These are phyloP conservation scores for Creontiades dilutus DNA, from an alignment of 2,888 invertebrate species.

Conservation along the genomic window DNA sequence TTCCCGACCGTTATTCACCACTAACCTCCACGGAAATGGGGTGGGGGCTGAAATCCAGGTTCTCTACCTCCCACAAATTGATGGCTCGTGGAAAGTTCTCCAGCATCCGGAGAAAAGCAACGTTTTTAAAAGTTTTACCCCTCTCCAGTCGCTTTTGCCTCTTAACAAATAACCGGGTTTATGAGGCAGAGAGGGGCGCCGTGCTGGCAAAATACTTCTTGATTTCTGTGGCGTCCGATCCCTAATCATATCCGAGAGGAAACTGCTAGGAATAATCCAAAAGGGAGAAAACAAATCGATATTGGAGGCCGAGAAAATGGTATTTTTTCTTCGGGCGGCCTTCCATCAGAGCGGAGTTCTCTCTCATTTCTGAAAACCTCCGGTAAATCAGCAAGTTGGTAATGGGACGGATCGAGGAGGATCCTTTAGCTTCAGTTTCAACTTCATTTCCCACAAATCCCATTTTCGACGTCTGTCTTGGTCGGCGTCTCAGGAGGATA, in stretches of 20 bases:
- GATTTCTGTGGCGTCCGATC: background rate
- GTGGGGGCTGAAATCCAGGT: background rate
- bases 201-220: background rate
- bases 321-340: background rate
- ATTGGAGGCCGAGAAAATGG: background rate
- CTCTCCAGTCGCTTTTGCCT: background rate
- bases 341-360: background rate
- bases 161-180: constrained; percentile 19
- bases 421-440: constrained; percentile 19
- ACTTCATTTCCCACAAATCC: constrained; percentile 34
- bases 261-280: background rate
- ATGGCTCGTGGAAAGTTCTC: background rate
- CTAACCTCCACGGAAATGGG: background rate
- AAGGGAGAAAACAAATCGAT: background rate
- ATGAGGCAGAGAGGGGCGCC: constrained; percentile 13
- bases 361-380: background rate
- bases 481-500: background rate
- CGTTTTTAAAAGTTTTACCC: constrained; percentile 17
- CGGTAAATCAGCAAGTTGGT: constrained; percentile 17
- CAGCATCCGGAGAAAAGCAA: constrained; percentile 12
- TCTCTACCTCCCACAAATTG: background rate
- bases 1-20: background rate
- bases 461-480: constrained; percentile 9
- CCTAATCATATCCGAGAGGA: constrained; percentile 18
- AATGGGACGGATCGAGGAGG: constrained; percentile 49